A percentile compares a stretch with the other conserved stretches of the same genome.
These are phyloP conservation scores for Planiliza haematocheilus DNA, from an alignment of 2,113 vertebrate genomes.

Conservation along the genomic window DNA sequence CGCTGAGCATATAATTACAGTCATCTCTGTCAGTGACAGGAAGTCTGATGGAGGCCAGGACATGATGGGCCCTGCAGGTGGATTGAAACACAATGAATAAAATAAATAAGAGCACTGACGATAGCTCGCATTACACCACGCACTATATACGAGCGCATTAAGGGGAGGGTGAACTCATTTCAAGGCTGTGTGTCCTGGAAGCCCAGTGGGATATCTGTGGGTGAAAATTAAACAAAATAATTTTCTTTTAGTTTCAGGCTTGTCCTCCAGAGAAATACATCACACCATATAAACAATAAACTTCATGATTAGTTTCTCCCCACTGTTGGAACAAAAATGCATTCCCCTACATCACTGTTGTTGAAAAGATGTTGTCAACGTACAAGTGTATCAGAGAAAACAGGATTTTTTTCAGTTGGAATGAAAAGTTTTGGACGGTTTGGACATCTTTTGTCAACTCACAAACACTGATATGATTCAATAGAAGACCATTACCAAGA, in stretches of 20 bases:
- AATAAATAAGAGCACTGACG: constrained; percentile 2
- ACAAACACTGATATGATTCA: too few relatives aligned
- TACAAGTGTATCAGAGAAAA: neutral
- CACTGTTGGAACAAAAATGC: neutral
- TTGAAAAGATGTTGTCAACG: neutral
- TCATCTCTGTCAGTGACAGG: constrained; percentile 63
- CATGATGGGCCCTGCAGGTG: constrained; percentile 46
- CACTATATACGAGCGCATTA: neutral
- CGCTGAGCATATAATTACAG: constrained; percentile 75
- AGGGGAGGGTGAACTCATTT: constrained; percentile 8
- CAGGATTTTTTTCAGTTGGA: too few relatives aligned
- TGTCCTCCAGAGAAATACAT: neutral
- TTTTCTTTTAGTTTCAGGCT: neutral
- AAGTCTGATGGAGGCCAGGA: constrained; percentile 49
- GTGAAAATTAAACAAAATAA: constrained; percentile 36
- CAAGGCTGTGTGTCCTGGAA: constrained; percentile 10
- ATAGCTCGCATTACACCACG: constrained; percentile 16
- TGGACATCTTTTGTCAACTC: too few relatives aligned
- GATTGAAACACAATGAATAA: constrained; percentile 36
- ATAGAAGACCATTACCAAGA: too few relatives aligned
- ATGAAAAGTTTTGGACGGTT: too few relatives aligned
- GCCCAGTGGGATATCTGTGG: constrained; percentile 1
- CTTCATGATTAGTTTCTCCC: neutral
- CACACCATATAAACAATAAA: neutral
- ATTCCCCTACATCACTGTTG: neutral